These are phyloP conservation scores for Atrichornis clamosus DNA, from an alignment of 2,113 vertebrate species.

Conservation along the genomic window DNA sequence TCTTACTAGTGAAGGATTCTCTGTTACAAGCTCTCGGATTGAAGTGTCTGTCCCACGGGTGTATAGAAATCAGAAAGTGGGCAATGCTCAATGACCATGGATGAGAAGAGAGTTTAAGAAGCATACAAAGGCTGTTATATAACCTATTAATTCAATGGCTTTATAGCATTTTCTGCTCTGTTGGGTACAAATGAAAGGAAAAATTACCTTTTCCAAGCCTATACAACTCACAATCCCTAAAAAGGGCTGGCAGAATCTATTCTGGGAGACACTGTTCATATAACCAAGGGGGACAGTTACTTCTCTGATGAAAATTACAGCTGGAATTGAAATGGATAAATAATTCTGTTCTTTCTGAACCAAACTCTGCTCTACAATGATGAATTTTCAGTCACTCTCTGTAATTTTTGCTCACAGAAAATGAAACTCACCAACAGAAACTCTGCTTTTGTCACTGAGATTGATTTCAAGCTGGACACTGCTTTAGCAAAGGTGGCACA, in stretches of 20 bases:
- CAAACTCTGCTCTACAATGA: neutral
- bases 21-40: neutral
- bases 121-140: neutral
- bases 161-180: constrained; percentile 48
- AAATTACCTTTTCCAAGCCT: constrained; percentile 40
- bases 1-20: neutral
- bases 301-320: constrained; percentile 10
- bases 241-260: constrained; percentile 16
- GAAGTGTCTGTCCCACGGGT: neutral
- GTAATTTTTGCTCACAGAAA: neutral
- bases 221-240: neutral
- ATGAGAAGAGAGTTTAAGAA: neutral
- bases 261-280: neutral
- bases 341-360: neutral
- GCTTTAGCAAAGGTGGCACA: neutral
- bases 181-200: constrained; percentile 38
- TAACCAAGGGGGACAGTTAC: neutral
- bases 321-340: neutral
- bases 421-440: neutral
- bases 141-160: constrained; percentile 31
- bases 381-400: neutral
- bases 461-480: neutral
- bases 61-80: neutral
- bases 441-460: neutral
- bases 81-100: neutral